Evolutionary conservation across 2,797 vertebrate species (phyloP), one percentile per base, ranked within the genome.

Genomic region (Thamnophis elegans): DNA sequence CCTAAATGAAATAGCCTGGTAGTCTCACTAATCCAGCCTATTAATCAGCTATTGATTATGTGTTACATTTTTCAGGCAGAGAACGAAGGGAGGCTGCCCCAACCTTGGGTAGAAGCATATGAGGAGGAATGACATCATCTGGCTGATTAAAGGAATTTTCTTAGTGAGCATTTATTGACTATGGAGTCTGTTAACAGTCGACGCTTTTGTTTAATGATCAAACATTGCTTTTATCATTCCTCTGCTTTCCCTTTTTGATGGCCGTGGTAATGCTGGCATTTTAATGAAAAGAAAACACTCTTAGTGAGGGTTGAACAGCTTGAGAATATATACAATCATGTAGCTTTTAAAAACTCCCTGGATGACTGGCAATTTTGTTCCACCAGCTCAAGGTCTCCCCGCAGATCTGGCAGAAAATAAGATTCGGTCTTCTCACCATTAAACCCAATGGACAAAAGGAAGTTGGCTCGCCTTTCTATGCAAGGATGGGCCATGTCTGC

Each of bases 201-300:
- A 92, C 85, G 60, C 89, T 96, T 95, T 95, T 94, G 82, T 91
- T 93, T 95, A 96, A 94, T 89, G 89, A 51, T 92, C 54, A 94
- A 88, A 89, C 60, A 93, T 91, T 93, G 86, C 62, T 32, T 95
- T 82, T 91, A 94, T 94, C 82, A 93, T 73, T 73, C 68, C 16
- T 94, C 91, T 87, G 85, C 11, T 85, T 90, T 54, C 95, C 59
- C 89, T 95, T 95, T 95, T 95, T 89, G 89, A 26, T 36, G 82
- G 78, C 88, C 91, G 82, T 95, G 96, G 96, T 94, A 95, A 73
- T 86, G 93, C 89, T 93, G 92, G 94, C 94, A 82, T 94, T 53
- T 89, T 94, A 95, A 95, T 58, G 92, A 95, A 97, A 93, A 86
- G 55, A 94, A 96, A 96, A 94, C 47, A 89, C 18, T 54, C 87